These are phyloP conservation scores for Dolichomitus sp. DNA, from an alignment of 2,888 invertebrate genomes.

Conservation along the genomic window DNA sequence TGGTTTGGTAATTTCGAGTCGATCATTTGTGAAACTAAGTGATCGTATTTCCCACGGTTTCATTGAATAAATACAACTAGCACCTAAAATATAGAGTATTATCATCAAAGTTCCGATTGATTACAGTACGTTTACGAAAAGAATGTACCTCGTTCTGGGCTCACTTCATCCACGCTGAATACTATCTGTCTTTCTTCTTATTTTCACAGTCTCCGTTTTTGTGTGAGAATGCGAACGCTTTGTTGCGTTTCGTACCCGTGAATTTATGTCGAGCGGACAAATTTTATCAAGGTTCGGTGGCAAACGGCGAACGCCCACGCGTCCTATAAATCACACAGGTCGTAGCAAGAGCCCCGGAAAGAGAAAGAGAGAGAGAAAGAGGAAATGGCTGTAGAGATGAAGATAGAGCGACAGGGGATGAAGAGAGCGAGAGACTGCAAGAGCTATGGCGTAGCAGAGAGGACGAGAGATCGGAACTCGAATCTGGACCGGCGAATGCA, in stretches of 20 bases:
- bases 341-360: slow-evolving; percentile 39
- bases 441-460: slow-evolving; percentile 7
- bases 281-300: slow-evolving; percentile 86
- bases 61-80: slow-evolving; percentile 1
- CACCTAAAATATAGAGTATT: not conserved
- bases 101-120: not conserved
- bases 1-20: slow-evolving; percentile 27
- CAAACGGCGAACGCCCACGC: slow-evolving; percentile 84
- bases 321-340: slow-evolving; percentile 81
- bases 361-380: slow-evolving; percentile 22
- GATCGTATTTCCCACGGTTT: slow-evolving; percentile 70
- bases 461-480: slow-evolving; percentile 43
- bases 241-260: slow-evolving; percentile 78
- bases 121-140: slow-evolving; percentile 18
- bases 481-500: slow-evolving; percentile 39
- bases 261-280: slow-evolving; percentile 85
- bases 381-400: slow-evolving; percentile 24
- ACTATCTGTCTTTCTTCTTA: slow-evolving; percentile 3
- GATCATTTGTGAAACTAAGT: slow-evolving; percentile 14
- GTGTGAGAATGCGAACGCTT: slow-evolving; percentile 67
- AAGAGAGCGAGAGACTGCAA: slow-evolving; percentile 15
- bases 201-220: slow-evolving; percentile 3
- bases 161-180: slow-evolving; percentile 34
- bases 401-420: slow-evolving; percentile 23
- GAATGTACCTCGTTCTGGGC: slow-evolving; percentile 3